Evolutionary conservation across 2,113 vertebrate genomes (phyloP), one percentile per base, ranked within the genome.

Genomic region (Polyodon spathula): DNA sequence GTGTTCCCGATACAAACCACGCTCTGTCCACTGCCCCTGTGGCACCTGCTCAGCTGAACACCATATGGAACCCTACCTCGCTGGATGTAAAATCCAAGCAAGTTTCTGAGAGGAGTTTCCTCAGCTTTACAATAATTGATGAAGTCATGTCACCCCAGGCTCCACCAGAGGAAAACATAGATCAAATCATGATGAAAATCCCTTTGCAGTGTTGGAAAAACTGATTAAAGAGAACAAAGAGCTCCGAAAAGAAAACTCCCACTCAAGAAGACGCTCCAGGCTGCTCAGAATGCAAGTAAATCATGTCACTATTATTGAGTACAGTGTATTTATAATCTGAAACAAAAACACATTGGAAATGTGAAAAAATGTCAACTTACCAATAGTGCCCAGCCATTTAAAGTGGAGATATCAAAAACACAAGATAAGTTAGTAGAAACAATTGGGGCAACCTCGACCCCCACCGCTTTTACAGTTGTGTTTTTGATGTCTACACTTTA

Each of bases 201-300:
- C 6, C 37, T 60, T 61, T 64, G 8, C 2, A 61, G 0, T 55
- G 63, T 52, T 62, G 38, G 38, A 65, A 55, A 63, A 68, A 8
- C 2, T 62, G 27, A 60, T 14, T 16, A 61, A 67, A 69, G n/a
- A 68, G 65, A 54, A 63, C 27, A 0, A 66, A 9, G 40, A 51
- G 1, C 12, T 60, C 11, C n/a, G 7, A 48, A 11, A 40, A 63
- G 27, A 61, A 69, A 56, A 57, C 9, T 1, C 4, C 46, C 0
- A 0, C 12, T 58, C 37, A 71, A 56, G 52, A n/a, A 57, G n/a
- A 4, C 53, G 27, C 4, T 66, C 4, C 40, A 37, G 16, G 37
- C 9, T 71, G 11, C 38, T 4, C 8, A 66, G 55, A 57, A 39
- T 6, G 67, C 56, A 56, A 10, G 15, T 44, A 39, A 53, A 6